These are phyloP conservation scores for Acanthurus leucopareius DNA, from an alignment of 2,797 vertebrate genomes.

Conservation along the genomic window DNA sequence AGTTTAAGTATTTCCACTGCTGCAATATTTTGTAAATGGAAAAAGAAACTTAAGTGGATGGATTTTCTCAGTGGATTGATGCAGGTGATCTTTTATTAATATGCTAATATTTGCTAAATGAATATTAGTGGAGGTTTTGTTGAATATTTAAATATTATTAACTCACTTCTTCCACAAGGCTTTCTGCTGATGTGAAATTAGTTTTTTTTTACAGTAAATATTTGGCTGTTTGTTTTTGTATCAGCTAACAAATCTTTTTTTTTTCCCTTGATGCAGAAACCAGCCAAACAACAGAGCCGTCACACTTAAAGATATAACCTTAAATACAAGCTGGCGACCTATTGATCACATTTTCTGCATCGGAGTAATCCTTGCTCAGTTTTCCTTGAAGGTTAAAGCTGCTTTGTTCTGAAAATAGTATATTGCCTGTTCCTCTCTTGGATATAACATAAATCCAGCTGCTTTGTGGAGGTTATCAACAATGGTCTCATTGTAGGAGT, in stretches of 20 bases:
- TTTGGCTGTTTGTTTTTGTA: neutral
- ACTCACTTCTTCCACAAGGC: slow-evolving; percentile 29
- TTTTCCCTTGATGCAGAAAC: neutral
- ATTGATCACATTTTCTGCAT: slow-evolving; percentile 2
- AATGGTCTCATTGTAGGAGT: slow-evolving; percentile 8
- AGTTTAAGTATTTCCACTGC: neutral
- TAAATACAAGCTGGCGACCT: slow-evolving; percentile 8
- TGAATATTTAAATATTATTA: slow-evolving; percentile 56
- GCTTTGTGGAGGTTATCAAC: neutral
- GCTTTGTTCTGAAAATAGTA: slow-evolving; percentile 22
- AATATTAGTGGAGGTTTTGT: slow-evolving; percentile 44
- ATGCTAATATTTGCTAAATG: slow-evolving; percentile 45
- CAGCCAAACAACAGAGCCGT: neutral
- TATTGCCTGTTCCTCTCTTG: neutral
- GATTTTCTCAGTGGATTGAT: slow-evolving; percentile 35
- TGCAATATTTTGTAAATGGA: slow-evolving; percentile 41
- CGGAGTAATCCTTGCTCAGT: neutral
- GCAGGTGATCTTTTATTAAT: slow-evolving; percentile 36
- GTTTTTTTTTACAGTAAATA: slow-evolving; percentile 22
- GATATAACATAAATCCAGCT: slow-evolving; percentile 22
- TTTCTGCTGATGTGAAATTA: slow-evolving; percentile 26
- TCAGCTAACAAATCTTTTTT: neutral
- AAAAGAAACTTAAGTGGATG: slow-evolving; percentile 34
- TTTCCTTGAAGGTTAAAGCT: slow-evolving; percentile 27
- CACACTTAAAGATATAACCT: neutral